A percentile compares a stretch with the other conserved stretches of the same genome.
Conservation (phyloP, 2,888 invertebrate genomes). For the Tipula lateralis region DNA sequence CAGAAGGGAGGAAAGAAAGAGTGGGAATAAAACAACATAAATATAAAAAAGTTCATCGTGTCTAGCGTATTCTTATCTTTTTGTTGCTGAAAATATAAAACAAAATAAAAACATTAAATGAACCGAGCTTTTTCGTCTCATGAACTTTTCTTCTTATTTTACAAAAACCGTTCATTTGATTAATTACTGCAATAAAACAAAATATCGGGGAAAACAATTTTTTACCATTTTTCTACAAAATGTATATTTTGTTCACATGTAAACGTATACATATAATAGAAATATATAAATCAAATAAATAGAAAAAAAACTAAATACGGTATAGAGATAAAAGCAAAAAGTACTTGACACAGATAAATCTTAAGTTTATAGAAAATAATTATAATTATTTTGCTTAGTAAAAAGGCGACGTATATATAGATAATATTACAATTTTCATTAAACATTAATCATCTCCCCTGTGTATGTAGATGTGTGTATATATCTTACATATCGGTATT, state of each 20-base stretch:
- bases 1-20: not conserved
- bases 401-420: not conserved
- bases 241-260: no score
- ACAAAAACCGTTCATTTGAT: not conserved
- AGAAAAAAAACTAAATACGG: not conserved
- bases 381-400: not conserved
- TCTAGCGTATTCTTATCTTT: not conserved
- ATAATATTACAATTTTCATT: constrained; percentile 6
- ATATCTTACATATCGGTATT: not conserved
- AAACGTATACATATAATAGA: not conserved
- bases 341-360: constrained; percentile 9
- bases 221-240: not conserved
- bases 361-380: not conserved
- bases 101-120: not conserved
- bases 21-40: not conserved
- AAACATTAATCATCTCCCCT: not conserved
- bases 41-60: not conserved
- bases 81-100: not conserved
- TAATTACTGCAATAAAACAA: not conserved
- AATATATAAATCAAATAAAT: not conserved
- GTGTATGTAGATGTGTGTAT: not conserved
- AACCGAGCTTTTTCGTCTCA: not conserved
- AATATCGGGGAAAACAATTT: not conserved
- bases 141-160: not conserved
- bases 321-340: not conserved